A percentile compares a stretch with the other conserved stretches of the same genome.
These are phyloP conservation scores for Parus major DNA, from an alignment of 2,113 vertebrate species.

Conservation along the genomic window DNA sequence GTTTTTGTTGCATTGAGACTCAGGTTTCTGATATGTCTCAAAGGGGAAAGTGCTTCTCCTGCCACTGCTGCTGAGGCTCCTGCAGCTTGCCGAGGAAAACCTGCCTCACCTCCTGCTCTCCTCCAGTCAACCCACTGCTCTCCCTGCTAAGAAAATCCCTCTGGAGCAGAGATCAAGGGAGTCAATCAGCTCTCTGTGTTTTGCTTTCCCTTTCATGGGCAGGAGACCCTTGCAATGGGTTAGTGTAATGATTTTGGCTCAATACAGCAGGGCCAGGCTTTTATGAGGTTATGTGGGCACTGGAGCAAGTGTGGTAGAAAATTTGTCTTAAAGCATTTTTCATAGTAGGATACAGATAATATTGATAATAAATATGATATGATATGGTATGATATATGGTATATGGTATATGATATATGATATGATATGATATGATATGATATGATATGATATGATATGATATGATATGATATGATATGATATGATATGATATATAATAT, in stretches of 20 bases:
- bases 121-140: neutral
- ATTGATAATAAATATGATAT: neutral
- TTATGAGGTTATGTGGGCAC: neutral
- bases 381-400: neutral
- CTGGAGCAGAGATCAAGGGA: neutral
- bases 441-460: too few relatives aligned
- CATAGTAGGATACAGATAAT: neutral
- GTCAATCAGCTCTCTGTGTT: neutral
- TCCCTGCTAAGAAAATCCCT: neutral
- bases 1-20: neutral
- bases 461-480: too few relatives aligned
- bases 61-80: neutral
- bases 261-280: neutral
- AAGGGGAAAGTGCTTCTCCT: neutral
- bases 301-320: neutral
- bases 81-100: rapidly evolving
- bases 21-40: neutral
- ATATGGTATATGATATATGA: neutral
- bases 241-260: neutral
- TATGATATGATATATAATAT: too few relatives aligned
- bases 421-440: neutral
- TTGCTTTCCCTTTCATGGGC: neutral
- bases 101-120: neutral
- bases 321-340: neutral
- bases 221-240: neutral